These are phyloP conservation scores for Gulo gulo DNA, from an alignment of 2,113 vertebrate species.

Conservation along the genomic window DNA sequence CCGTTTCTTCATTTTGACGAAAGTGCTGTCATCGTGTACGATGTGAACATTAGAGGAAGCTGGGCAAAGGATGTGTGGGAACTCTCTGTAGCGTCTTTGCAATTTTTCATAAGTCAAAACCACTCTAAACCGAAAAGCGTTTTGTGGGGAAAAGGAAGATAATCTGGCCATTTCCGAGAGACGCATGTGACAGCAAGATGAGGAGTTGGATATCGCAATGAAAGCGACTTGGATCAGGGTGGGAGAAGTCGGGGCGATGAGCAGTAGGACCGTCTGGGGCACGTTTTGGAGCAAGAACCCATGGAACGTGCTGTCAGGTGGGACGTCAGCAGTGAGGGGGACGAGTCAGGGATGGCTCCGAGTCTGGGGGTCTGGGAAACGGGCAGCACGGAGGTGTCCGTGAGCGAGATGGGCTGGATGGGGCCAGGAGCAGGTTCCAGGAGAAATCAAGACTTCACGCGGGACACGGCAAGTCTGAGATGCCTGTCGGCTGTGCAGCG, in stretches of 20 bases:
- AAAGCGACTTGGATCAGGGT: accelerated
- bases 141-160: neutral
- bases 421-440: too few species aligned
- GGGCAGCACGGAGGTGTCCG: neutral
- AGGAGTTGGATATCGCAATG: neutral
- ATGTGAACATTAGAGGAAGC: neutral
- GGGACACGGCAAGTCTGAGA: accelerated
- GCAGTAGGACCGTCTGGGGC: neutral
- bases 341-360: too few species aligned
- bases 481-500: too few species aligned
- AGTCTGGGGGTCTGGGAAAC: too few species aligned
- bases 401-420: accelerated
- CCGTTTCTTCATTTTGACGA: neutral
- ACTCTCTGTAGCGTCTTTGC: neutral
- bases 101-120: neutral
- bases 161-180: neutral
- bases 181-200: too few species aligned
- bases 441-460: too few species aligned
- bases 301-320: accelerated
- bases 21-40: neutral
- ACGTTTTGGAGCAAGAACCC: neutral
- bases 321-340: too few species aligned
- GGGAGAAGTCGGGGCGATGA: neutral
- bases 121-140: neutral
- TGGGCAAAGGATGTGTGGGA: neutral